Evolutionary conservation across 2,797 vertebrate species (phyloP).

Genomic region (Karalla daura): DNA sequence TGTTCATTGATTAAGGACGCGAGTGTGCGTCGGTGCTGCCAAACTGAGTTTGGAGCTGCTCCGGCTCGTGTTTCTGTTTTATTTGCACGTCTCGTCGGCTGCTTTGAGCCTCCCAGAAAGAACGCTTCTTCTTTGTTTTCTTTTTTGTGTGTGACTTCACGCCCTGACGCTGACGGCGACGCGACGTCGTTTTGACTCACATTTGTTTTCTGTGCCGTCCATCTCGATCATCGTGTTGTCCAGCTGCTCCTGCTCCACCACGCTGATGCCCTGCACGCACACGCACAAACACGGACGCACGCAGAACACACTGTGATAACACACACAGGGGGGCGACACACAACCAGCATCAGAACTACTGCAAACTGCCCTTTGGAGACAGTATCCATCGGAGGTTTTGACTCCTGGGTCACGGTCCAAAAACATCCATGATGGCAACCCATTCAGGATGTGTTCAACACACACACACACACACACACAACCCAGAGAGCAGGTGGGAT

Average conservation of each 20-base stretch:
- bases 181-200: slow-evolving; percentile 79
- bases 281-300: background rate
- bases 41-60: slow-evolving; percentile 15
- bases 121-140: no score
- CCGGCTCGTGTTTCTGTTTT: slow-evolving; percentile 10
- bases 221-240: slow-evolving; percentile 95
- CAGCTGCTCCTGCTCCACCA: slow-evolving; percentile 94
- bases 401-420: background rate
- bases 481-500: no score
- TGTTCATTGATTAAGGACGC: slow-evolving; percentile 19
- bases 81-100: slow-evolving; percentile 27
- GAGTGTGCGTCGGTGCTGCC: background rate
- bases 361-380: no score
- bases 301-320: background rate
- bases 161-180: background rate
- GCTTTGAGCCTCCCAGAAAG: no score
- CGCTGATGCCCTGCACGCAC: slow-evolving; percentile 76
- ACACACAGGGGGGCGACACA: background rate
- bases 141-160: background rate
- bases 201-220: slow-evolving; percentile 97
- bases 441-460: no score
- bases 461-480: no score
- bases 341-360: background rate
- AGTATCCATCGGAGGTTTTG: background rate
- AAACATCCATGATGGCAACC: no score